Base-by-base conservation (phyloP, 2,113 vertebrate species). In the Rhynchomys soricoides region DNA sequence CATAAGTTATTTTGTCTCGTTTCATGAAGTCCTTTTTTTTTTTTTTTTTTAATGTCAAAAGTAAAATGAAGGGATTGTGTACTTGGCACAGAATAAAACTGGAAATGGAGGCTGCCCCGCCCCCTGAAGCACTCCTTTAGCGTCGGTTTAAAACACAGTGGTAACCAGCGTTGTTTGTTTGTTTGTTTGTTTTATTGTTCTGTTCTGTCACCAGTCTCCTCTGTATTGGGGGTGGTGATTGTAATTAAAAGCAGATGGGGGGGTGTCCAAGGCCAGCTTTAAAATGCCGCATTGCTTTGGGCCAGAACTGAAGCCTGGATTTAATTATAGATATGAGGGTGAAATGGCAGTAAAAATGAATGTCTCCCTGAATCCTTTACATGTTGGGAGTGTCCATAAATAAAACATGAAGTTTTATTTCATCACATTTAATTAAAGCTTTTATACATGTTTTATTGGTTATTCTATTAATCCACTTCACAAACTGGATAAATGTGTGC, bases 1-100 rank as follows among this genome's bases (percentile, higher is more conserved):
- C 93, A 5, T 98, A 99, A 99, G 95, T 98, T 99, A 98, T 98
- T 98, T 98, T 98, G 89, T 98, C 91, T 97, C 97, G 92, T 98
- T 98, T 98, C 85, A 95, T 98, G 97, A 98, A 98, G 97, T 98
- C 95, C 92, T 98, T 98, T 98, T 98, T 98, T 98, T 98, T 98
- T 98, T 98, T 98, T 98, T 64, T 68, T 68, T 93, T 68, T 68
- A 68, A 98, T 98, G 97, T 98, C 97, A 98, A 98, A 98, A 95
- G 89, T 97, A 95, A 98, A 98, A 98, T 98, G 97, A 98, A 98
- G 98, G 95, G 75, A 98, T 87, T 98, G 96, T 98, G 94, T 96
- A 95, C 95, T 97, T 97, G 96, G 66, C 98, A 98, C 95, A 96
- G 97, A 98, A 98, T 98, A 98, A 98, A 98, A 98, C 98, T 98